A percentile compares a stretch with the other conserved stretches of the same genome.
These are phyloP conservation scores for Anthopleura xanthogrammica DNA, from an alignment of 92 coral and sea anemone genomes.

Conservation along the genomic window DNA sequence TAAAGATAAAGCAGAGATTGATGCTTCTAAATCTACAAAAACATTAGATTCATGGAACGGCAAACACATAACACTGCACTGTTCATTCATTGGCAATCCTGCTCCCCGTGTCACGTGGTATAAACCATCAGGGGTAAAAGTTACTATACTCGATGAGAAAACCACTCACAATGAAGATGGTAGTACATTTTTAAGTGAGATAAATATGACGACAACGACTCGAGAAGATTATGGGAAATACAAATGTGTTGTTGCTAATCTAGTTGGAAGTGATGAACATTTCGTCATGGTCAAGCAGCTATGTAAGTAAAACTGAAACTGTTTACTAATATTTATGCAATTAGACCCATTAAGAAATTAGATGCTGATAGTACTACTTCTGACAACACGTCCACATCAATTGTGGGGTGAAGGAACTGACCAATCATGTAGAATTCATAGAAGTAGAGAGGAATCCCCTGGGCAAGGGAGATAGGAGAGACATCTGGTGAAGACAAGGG, in stretches of 20 bases:
- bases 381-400: no score
- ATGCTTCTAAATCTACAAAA: not conserved
- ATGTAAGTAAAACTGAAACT: not conserved
- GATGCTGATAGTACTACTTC: no score
- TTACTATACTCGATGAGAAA: not conserved
- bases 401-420: no score
- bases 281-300: not conserved
- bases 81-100: not conserved
- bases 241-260: not conserved
- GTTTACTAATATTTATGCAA: no score
- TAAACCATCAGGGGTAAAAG: not conserved
- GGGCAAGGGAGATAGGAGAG: no score
- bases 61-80: not conserved
- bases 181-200: not conserved
- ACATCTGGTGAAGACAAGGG: no score
- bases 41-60: not conserved
- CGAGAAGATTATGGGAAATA: not conserved
- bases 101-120: not conserved
- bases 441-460: no score
- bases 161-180: not conserved
- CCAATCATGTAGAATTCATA: no score
- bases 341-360: no score
- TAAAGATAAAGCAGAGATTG: not conserved
- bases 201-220: not conserved
- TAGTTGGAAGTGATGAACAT: not conserved